Evolutionary conservation across 2,113 vertebrate genomes (phyloP), one percentile per base, ranked within the genome.

Genomic region (Smithornis capensis): DNA sequence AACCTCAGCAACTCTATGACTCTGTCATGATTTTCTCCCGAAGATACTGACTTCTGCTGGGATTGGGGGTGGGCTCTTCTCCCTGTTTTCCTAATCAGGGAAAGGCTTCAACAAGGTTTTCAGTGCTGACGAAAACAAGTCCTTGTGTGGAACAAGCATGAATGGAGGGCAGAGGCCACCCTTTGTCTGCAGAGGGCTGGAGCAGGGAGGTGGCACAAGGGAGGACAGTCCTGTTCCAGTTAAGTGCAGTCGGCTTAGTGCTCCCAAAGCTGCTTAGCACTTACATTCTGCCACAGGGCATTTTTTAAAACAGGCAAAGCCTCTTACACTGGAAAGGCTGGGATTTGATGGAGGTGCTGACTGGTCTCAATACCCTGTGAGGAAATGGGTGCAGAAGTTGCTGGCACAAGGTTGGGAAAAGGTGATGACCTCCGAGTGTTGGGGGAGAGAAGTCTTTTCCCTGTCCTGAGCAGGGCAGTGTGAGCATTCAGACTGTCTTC

Each of bases 231-330:
- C 62, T 75, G 74, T 77, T 90, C 95, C 91, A 86, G 92, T 90
- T 95, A 33, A 71, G 69, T 69, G 87, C 78, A 94, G 96, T 31
- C 63, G 3, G 95, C 91, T 97, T 97, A 97, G 77, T 21, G 90
- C 83, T 94, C 79, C 14, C 81, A 97, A 97, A 98, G 97, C 96
- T 74, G 97, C 97, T 97, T 98, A 97, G 50, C 59, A 9, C 74
- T 87, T 24, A 22, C 42, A 6, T 95, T 94, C 83, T 96, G 92
- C 87, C 91, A 83, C 70, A 79, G 95, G 92, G 90, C 89, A 95
- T 86, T 90, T 96, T 96, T 92, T 87, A 94, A 95, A 96, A 75
- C 67, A 44, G 88, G 64, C 87, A 95, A 97, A 97, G 95, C 97
- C 87, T 97, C 95, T 97, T 96, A 95, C 37, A 4, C 57, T 28